These are phyloP conservation scores for Chrysaora quinquecirrha DNA, from an alignment of 30 jellyfish, hydroid and myxozoan genomes.

Conservation along the genomic window DNA sequence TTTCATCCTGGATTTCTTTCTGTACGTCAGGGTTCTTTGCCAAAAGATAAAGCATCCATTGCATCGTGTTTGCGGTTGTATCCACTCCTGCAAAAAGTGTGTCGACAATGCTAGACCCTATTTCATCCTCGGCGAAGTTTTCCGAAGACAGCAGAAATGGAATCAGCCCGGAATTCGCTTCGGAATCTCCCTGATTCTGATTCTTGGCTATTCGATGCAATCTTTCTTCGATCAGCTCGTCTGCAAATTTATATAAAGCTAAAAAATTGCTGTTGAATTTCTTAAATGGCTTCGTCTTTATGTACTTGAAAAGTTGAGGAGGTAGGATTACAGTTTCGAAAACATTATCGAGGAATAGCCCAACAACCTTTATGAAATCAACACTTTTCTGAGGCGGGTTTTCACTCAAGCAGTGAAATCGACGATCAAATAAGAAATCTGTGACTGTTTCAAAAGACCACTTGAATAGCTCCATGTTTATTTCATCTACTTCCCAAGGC, in stretches of 20 bases:
- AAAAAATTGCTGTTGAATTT: conserved; percentile 33
- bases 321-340: conserved; percentile 39
- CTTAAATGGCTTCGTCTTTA: conserved; percentile 46
- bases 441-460: no score
- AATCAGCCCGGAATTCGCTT: conserved; percentile 20
- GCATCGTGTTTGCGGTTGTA: conserved; percentile 80
- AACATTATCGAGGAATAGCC: conserved; percentile 32
- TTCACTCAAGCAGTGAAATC: conserved; percentile 40
- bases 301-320: conserved; percentile 9
- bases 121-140: conserved; percentile 30
- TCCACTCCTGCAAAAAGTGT: conserved; percentile 92
- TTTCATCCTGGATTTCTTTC: conserved; percentile 43
- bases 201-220: conserved; percentile 16
- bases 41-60: conserved; percentile 63
- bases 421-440: no score
- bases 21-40: conserved; percentile 68
- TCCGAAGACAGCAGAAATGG: conserved; percentile 54
- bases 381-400: conserved; percentile 39
- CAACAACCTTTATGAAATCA: conserved; percentile 65
- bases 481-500: no score
- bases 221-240: conserved; percentile 39
- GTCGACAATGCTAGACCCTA: no score
- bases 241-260: conserved; percentile 26
- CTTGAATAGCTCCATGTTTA: no score
- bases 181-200: background rate